phyloP scores from a whole-genome alignment of 1,140 invertebrate genomes.

The Fragariocoptes setiger region DNA sequence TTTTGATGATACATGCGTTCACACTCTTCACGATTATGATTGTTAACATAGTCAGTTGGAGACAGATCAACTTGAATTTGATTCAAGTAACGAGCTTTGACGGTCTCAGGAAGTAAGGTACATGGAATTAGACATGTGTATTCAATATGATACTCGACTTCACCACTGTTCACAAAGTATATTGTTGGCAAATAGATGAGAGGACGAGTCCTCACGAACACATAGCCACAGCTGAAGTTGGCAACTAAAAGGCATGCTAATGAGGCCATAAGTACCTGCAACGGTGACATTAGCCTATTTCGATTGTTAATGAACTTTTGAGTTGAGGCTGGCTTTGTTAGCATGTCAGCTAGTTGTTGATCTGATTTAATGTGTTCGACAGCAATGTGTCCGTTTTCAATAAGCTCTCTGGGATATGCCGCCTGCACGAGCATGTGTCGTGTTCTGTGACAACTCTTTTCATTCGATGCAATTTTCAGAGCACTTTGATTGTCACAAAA shows the following conservation, averaged over 20 bases:
- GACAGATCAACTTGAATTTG: background rate
- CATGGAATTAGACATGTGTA: background rate
- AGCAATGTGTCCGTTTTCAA: background rate
- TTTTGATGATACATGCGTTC: background rate
- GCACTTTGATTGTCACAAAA: background rate
- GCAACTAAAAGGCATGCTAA: background rate
- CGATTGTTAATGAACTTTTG: background rate
- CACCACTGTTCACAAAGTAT: background rate
- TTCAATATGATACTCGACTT: background rate
- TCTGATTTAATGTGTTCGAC: background rate
- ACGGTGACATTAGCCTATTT: background rate
- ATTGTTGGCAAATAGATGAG: background rate
- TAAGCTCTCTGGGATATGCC: background rate
- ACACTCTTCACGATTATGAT: background rate
- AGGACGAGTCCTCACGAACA: background rate
- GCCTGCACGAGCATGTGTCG: background rate
- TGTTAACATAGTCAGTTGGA: background rate
- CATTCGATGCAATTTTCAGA: constrained; percentile 13
- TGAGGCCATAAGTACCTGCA: background rate
- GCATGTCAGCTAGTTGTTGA: background rate
- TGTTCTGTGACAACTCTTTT: background rate
- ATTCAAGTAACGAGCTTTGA: background rate
- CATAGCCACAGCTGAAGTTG: background rate
- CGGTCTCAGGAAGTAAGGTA: background rate
- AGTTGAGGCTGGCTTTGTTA: background rate